phyloP scores from a whole-genome alignment of 2,797 vertebrate species.

The Acipenser oxyrinchus region DNA sequence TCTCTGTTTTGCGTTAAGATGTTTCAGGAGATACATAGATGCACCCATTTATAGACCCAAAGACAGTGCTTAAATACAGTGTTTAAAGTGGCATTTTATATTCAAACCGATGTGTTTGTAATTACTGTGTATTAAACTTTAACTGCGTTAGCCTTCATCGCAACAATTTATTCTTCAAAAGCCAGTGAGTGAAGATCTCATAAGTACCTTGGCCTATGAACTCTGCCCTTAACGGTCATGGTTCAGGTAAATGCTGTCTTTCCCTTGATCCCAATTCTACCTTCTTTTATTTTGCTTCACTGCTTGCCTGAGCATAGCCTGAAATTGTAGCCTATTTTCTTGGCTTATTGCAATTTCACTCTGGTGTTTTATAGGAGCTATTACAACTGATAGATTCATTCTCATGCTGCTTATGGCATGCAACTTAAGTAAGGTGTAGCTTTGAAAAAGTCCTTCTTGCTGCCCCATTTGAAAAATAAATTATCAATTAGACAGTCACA shows the following conservation, averaged over 20 bases:
- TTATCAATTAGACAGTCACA: too few relatives aligned
- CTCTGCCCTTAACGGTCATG: conserved; percentile 56
- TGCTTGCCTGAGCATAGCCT: conserved; percentile 69
- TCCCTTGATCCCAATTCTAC: conserved; percentile 69
- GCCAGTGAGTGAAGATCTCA: conserved; percentile 31
- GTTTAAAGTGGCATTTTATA: conserved; percentile 27
- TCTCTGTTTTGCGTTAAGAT: too few relatives aligned
- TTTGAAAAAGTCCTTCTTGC: conserved; percentile 28
- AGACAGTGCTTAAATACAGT: neutral
- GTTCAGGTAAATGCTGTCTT: conserved; percentile 63
- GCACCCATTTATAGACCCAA: too few relatives aligned
- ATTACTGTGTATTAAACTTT: conserved; percentile 29
- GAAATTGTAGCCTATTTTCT: conserved; percentile 86
- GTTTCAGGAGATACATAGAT: too few relatives aligned
- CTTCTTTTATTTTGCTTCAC: conserved; percentile 77
- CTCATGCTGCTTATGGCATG: conserved; percentile 69
- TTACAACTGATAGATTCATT: conserved; percentile 78
- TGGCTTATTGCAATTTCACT: conserved; percentile 74
- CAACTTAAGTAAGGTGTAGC: conserved; percentile 44
- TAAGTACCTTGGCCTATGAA: conserved; percentile 73
- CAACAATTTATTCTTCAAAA: conserved; percentile 27
- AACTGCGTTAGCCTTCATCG: conserved; percentile 14
- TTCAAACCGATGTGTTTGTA: conserved; percentile 25
- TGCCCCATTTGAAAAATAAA: neutral
- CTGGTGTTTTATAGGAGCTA: conserved; percentile 78